phyloP scores from a whole-genome alignment of 2,113 vertebrate genomes.

The Coracopsis vasa region DNA sequence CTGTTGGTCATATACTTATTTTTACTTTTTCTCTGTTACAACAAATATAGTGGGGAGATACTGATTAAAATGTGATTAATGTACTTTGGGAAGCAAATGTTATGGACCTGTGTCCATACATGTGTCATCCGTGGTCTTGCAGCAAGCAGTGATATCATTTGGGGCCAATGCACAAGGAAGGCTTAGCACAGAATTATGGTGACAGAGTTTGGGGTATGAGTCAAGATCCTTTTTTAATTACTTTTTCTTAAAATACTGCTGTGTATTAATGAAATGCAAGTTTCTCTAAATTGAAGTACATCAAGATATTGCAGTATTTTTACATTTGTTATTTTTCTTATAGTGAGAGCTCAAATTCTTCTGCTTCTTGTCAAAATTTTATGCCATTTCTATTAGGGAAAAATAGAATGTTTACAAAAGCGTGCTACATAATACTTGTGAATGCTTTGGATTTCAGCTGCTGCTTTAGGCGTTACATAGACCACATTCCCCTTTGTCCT shows the following conservation, averaged over 20 bases:
- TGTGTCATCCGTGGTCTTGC: neutral
- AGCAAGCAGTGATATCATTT: neutral
- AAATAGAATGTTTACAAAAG: neutral
- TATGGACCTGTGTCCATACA: neutral
- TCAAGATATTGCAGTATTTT: neutral
- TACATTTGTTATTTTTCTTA: neutral
- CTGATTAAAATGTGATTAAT: neutral
- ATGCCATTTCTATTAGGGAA: neutral
- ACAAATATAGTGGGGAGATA: fast-evolving
- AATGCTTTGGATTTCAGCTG: neutral
- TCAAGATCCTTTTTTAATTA: neutral
- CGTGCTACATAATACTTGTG: neutral
- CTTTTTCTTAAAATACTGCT: neutral
- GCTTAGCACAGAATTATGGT: neutral
- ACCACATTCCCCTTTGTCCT: neutral
- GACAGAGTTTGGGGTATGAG: neutral
- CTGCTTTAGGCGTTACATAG: neutral
- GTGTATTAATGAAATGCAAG: neutral
- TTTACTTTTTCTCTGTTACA: neutral
- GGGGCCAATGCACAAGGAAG: neutral
- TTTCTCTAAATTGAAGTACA: neutral
- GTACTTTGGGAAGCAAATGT: neutral
- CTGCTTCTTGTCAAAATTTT: neutral
- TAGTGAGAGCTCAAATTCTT: neutral
- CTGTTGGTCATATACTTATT: neutral